A percentile compares a stretch with the other conserved stretches of the same genome.
Conservation (phyloP, 1,140 invertebrate genomes). For the Fopius arisanus region DNA sequence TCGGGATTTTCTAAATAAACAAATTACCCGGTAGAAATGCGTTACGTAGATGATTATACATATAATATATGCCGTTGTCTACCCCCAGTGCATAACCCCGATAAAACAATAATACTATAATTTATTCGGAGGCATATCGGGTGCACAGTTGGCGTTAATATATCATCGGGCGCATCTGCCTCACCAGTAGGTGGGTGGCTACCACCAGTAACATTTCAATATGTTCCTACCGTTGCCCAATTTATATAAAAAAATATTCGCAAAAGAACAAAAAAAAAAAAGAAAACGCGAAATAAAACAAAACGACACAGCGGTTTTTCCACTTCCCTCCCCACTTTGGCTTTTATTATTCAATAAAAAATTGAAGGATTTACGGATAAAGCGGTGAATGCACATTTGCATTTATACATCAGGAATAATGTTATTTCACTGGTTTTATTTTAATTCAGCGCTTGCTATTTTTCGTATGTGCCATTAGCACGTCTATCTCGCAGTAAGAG, state of each 20-base stretch:
- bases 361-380: neutral
- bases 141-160: conserved; percentile 65
- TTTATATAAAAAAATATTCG: conserved; percentile 61
- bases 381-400: neutral
- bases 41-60: conserved; percentile 29
- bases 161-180: conserved; percentile 65
- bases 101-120: conserved; percentile 66
- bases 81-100: conserved; percentile 33
- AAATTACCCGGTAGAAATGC: neutral
- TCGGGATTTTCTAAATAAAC: neutral
- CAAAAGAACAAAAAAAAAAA: neutral
- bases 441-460: conserved; percentile 27
- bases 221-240: conserved; percentile 34
- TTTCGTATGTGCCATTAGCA: conserved; percentile 38
- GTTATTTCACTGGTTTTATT: conserved; percentile 15
- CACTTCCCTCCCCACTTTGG: neutral
- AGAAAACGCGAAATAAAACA: neutral
- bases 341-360: conserved; percentile 13
- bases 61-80: conserved; percentile 16
- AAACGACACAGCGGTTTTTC: neutral
- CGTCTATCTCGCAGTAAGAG: conserved; percentile 20
- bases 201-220: conserved; percentile 31
- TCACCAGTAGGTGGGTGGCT: conserved; percentile 51
- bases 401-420: conserved; percentile 18
- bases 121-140: conserved; percentile 58